Conservation (phyloP, 2,113 vertebrate genomes). For the Paramormyrops kingsleyae region DNA sequence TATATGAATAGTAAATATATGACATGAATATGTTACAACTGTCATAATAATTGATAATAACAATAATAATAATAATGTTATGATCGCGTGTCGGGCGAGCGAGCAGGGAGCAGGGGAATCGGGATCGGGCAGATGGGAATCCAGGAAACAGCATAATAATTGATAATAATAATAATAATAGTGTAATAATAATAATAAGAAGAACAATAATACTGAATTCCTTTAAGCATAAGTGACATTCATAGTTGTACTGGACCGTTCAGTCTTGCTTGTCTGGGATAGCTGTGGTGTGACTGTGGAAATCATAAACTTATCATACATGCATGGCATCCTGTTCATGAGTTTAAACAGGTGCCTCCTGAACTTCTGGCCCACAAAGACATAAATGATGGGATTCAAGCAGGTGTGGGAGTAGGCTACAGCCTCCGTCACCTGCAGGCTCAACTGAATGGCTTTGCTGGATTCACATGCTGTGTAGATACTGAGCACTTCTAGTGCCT, state of each 20-base stretch:
- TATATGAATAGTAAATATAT: background rate
- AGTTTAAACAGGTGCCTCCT: constrained; percentile 43
- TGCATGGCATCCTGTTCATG: constrained; percentile 40
- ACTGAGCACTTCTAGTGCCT: constrained; percentile 28
- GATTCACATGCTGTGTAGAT: constrained; percentile 12
- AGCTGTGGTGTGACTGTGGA: background rate
- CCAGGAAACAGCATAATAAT: too few species aligned
- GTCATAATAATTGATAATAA: too few species aligned
- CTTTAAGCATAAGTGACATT: background rate
- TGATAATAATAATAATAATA: too few species aligned
- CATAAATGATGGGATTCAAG: background rate
- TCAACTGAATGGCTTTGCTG: constrained; percentile 29
- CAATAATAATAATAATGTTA: background rate
- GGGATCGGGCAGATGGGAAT: too few species aligned
- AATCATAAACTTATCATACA: constrained; percentile 28
- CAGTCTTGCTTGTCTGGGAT: background rate
- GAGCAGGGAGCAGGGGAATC: too few species aligned
- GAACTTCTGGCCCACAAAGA: background rate
- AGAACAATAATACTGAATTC: background rate
- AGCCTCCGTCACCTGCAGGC: too few species aligned
- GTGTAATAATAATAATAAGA: too few species aligned
- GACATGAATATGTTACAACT: too few species aligned
- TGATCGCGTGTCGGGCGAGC: too few species aligned
- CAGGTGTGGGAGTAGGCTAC: background rate
- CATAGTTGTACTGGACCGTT: background rate